These are phyloP conservation scores for Megaceryle alcyon DNA, from an alignment of 2,797 vertebrate species.

Conservation along the genomic window DNA sequence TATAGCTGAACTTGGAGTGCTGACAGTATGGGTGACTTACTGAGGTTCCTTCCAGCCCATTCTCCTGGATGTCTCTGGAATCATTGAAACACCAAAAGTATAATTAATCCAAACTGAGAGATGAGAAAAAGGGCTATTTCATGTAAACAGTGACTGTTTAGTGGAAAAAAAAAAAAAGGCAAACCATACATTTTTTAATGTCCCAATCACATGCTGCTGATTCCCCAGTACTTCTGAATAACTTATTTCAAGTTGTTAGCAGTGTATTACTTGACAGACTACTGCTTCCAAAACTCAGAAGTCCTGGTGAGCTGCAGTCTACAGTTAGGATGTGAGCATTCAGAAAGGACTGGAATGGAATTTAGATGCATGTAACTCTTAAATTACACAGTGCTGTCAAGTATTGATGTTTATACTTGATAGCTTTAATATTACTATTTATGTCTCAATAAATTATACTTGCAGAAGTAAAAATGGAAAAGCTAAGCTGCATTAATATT, in stretches of 20 bases:
- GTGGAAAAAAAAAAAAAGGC: background rate
- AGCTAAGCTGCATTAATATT: conserved; percentile 61
- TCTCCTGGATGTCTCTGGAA: background rate
- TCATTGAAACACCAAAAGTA: background rate
- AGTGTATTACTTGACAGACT: conserved; percentile 57
- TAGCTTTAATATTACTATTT: conserved; percentile 77
- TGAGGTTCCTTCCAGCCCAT: background rate
- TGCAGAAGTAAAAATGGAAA: conserved; percentile 65
- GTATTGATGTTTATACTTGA: conserved; percentile 72
- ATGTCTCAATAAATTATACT: conserved; percentile 74
- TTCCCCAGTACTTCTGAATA: conserved; percentile 16
- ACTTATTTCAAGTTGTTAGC: conserved; percentile 56
- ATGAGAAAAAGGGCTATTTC: background rate
- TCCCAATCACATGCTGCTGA: background rate
- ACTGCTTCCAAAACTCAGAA: conserved; percentile 53
- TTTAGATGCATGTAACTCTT: conserved; percentile 60
- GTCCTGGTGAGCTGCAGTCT: conserved; percentile 57
- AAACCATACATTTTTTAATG: conserved; percentile 40
- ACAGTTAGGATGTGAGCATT: conserved; percentile 62
- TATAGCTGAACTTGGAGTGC: background rate
- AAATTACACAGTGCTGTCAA: conserved; percentile 67
- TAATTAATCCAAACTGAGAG: background rate
- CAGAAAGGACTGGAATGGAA: conserved; percentile 63
- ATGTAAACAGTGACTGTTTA: background rate
- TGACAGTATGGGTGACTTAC: background rate